Base-by-base conservation (phyloP, 2,888 invertebrate genomes). In the Mongoloraphidia duomilia region DNA sequence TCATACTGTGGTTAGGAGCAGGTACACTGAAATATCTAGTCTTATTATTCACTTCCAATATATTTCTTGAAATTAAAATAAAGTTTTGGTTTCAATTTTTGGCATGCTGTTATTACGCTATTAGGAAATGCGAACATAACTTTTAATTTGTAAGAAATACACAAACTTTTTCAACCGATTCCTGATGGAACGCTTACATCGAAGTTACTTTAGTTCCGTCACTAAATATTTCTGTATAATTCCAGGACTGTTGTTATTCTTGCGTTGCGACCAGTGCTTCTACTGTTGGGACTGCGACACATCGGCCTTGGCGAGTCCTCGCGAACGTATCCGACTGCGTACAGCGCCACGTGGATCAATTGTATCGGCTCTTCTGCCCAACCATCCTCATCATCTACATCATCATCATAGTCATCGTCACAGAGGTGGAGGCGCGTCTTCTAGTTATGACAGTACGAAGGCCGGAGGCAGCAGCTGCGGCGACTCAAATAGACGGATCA, bases 1-100 rank as follows among this genome's bases (percentile, higher is more conserved):
- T 78, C 41, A 63, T 75, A 8, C 68, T 79, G 43, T 79, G 79
- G 67, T 69, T 76, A 51, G 66, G 71, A 51, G 76, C 78, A 60
- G 79, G 79, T 79, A 36, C 17, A 34, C 35, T 12, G 35, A 26
- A 41, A 41, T 41, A 8, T 13, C 8, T 41, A 12, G 9, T 41
- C 8, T 41, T 12, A 39, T 33, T 14, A 4, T 17, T 45, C 26
- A 26, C 17, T 26, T 26, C 26, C 26, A 26, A 6, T 26, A 6
- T 26, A 26, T 6, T 17, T 17, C 17, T 17, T 17, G 6, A 1
- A 5, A 6, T 26, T 5, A 6, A 26, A 26, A 6, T 26, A 26
- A 26, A 26, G n/a, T n/a, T n/a, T n/a, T n/a, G n/a, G n/a, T n/a
- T n/a, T n/a, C n/a, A n/a, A n/a, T n/a, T n/a, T n/a, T n/a, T n/a